Evolutionary conservation across 1,140 invertebrate species (phyloP).

Genomic region (Lycorma delicatula): DNA sequence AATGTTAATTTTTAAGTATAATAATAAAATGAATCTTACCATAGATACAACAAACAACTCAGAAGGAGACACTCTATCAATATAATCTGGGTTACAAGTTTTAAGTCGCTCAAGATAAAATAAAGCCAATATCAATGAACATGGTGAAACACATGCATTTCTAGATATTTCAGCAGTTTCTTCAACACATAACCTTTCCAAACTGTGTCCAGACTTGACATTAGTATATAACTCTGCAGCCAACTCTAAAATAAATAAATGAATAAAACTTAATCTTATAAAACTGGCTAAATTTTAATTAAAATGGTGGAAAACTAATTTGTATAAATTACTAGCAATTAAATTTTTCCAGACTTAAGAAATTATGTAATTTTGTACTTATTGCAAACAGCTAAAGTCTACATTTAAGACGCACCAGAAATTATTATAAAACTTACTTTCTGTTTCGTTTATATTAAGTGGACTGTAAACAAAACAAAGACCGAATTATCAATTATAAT

Average conservation of each 20-base stretch:
- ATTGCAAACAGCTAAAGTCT: too few relatives aligned
- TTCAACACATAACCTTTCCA: slow-evolving; percentile 70
- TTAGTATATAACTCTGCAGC: slow-evolving; percentile 73
- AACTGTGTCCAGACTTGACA: slow-evolving; percentile 53
- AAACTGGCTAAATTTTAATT: background rate
- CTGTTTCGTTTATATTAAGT: too few relatives aligned
- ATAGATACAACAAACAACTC: slow-evolving; percentile 87
- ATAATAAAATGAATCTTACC: slow-evolving; percentile 61
- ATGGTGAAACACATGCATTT: slow-evolving; percentile 77
- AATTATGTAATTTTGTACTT: background rate
- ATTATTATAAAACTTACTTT: too few relatives aligned
- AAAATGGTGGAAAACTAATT: background rate
- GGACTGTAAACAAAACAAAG: too few relatives aligned
- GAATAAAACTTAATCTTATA: background rate
- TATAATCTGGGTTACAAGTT: slow-evolving; percentile 69
- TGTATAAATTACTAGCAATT: background rate
- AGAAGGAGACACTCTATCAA: slow-evolving; percentile 68
- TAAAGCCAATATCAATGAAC: slow-evolving; percentile 69
- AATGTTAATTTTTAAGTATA: too few relatives aligned
- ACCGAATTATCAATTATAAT: too few relatives aligned
- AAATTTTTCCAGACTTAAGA: background rate
- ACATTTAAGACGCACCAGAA: too few relatives aligned
- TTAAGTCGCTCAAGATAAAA: slow-evolving; percentile 81
- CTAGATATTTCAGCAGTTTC: slow-evolving; percentile 67
- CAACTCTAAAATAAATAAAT: slow-evolving; percentile 51